phyloP scores from a whole-genome alignment of 2,888 invertebrate genomes.

The Leptopterna dolabrata region DNA sequence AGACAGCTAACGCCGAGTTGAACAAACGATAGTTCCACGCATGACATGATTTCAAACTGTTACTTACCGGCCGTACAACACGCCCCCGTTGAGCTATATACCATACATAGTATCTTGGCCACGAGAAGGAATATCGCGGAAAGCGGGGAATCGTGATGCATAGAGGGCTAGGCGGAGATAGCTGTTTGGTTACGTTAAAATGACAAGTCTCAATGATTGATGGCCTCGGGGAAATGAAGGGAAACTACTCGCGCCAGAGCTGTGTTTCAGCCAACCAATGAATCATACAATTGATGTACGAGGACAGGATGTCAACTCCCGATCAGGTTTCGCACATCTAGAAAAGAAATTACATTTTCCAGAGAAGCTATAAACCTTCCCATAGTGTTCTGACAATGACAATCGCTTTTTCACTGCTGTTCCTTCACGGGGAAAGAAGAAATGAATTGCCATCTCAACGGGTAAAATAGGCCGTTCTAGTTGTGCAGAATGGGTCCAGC shows the following conservation, averaged over 20 bases:
- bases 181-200: slow-evolving; percentile 40
- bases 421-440: not conserved
- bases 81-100: too few species aligned
- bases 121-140: not conserved
- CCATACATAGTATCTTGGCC: not conserved
- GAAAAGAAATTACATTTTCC: slow-evolving; percentile 30
- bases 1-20: too few species aligned
- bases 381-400: not conserved
- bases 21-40: too few species aligned
- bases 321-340: slow-evolving; percentile 34
- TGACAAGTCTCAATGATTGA: slow-evolving; percentile 33
- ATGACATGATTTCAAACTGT: too few species aligned
- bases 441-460: too few species aligned
- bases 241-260: slow-evolving; percentile 14
- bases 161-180: slow-evolving; percentile 24
- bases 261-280: slow-evolving; percentile 36
- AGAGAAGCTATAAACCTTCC: not conserved
- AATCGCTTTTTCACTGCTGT: not conserved
- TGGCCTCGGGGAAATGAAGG: slow-evolving; percentile 34
- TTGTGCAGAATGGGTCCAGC: too few species aligned
- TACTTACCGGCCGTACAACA: too few species aligned
- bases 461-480: too few species aligned
- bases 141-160: not conserved
- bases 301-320: slow-evolving; percentile 45
- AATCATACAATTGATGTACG: slow-evolving; percentile 47